A percentile compares a stretch with the other conserved stretches of the same genome.
These are phyloP conservation scores for Tupaia chinensis DNA, from an alignment of 2,113 vertebrate genomes.

Conservation along the genomic window DNA sequence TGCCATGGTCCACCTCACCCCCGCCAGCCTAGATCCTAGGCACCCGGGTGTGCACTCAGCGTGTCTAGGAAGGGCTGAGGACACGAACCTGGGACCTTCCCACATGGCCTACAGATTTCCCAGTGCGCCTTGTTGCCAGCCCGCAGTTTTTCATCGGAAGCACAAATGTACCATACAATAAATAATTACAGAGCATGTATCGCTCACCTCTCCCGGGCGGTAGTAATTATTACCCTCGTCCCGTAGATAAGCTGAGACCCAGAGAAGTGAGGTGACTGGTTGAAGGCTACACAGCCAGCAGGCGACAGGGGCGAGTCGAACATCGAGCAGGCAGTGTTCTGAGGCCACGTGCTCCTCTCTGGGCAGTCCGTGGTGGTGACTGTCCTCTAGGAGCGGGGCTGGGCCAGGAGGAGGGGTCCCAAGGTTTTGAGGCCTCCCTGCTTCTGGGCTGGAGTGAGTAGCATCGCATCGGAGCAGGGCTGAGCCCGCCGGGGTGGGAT, in stretches of 20 bases:
- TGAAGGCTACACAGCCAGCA: not conserved
- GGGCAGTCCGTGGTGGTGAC: not conserved
- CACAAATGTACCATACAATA: not conserved
- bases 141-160: not conserved
- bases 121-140: too few species aligned
- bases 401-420: not conserved
- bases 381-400: not conserved
- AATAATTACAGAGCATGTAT: not conserved
- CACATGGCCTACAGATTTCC: too few species aligned
- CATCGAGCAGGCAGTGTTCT: rapidly evolving
- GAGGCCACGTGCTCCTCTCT: not conserved
- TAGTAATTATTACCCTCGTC: not conserved
- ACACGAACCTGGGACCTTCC: too few species aligned
- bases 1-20: too few species aligned
- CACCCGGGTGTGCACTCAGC: too few species aligned
- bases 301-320: not conserved
- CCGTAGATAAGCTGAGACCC: constrained; percentile 23
- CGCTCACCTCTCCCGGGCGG: not conserved
- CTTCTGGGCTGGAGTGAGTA: not conserved
- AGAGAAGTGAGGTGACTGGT: not conserved
- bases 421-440: not conserved
- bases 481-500: not conserved
- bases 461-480: rapidly evolving
- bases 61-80: too few species aligned
- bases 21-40: too few species aligned